Conservation (phyloP, 2,797 vertebrate species). For the Dromococcyx pavoninus region DNA sequence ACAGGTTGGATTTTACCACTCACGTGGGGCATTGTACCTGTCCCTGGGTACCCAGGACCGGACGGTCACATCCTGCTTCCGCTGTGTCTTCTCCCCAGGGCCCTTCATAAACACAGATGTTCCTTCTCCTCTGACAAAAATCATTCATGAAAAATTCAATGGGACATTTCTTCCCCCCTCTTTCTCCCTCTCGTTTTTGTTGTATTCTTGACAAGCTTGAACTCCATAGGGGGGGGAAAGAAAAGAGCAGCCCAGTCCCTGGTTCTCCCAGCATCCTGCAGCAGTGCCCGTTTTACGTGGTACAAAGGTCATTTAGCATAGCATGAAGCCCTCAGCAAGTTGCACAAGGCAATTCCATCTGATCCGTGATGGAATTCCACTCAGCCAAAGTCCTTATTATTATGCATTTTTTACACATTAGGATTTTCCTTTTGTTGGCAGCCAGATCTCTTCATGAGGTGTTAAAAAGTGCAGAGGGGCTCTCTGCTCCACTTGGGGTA, state of each 20-base stretch:
- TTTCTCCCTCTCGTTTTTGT: constrained; percentile 30
- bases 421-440: constrained; percentile 73
- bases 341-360: constrained; percentile 70
- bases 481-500: constrained; percentile 68
- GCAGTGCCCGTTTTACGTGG: constrained; percentile 61
- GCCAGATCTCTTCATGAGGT: constrained; percentile 71
- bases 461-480: constrained; percentile 80
- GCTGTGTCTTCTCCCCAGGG: fast-evolving
- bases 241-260: constrained; percentile 65
- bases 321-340: constrained; percentile 52
- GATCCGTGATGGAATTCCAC: constrained; percentile 68
- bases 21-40: fast-evolving
- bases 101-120: constrained; percentile 48
- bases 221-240: constrained; percentile 31
- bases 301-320: constrained; percentile 68
- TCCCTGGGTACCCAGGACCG: background rate
- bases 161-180: background rate
- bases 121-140: constrained; percentile 52
- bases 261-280: constrained; percentile 22
- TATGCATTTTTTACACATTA: constrained; percentile 74
- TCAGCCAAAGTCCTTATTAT: constrained; percentile 70
- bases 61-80: fast-evolving
- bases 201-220: constrained; percentile 58
- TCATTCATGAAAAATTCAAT: constrained; percentile 47
- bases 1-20: background rate